Conservation (phyloP, 2,797 vertebrate species). For the Poeciliopsis gracilis region DNA sequence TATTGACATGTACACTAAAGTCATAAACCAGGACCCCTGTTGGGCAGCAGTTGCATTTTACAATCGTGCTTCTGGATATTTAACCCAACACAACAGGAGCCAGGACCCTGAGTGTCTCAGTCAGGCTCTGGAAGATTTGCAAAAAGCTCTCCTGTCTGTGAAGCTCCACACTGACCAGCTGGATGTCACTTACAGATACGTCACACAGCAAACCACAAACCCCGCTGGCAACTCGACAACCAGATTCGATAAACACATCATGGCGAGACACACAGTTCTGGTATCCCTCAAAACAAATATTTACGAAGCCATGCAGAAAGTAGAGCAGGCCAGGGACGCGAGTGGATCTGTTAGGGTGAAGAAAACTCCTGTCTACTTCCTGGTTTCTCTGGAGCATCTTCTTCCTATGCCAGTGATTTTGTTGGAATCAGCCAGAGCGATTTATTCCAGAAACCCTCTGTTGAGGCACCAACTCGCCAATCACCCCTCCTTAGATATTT, state of each 20-base stretch:
- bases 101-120: constrained; percentile 36
- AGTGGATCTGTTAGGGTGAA: constrained; percentile 31
- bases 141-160: constrained; percentile 54
- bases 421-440: accelerated
- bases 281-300: constrained; percentile 45
- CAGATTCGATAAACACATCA: constrained; percentile 22
- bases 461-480: not conserved
- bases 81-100: constrained; percentile 22
- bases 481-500: not conserved
- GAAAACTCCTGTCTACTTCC: not conserved
- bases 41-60: constrained; percentile 70
- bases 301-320: constrained; percentile 34
- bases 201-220: accelerated
- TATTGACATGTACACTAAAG: constrained; percentile 53
- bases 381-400: not conserved
- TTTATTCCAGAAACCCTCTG: constrained; percentile 15
- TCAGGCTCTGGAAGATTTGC: constrained; percentile 60
- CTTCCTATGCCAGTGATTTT: accelerated
- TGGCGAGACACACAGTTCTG: not conserved
- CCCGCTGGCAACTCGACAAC: constrained; percentile 2
- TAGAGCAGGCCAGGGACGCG: constrained; percentile 11
- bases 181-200: not conserved
- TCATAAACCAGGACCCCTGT: constrained; percentile 45
- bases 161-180: constrained; percentile 37
- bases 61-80: constrained; percentile 64